Base-by-base conservation (phyloP, 1,140 invertebrate genomes). In the Wasmannia auropunctata region DNA sequence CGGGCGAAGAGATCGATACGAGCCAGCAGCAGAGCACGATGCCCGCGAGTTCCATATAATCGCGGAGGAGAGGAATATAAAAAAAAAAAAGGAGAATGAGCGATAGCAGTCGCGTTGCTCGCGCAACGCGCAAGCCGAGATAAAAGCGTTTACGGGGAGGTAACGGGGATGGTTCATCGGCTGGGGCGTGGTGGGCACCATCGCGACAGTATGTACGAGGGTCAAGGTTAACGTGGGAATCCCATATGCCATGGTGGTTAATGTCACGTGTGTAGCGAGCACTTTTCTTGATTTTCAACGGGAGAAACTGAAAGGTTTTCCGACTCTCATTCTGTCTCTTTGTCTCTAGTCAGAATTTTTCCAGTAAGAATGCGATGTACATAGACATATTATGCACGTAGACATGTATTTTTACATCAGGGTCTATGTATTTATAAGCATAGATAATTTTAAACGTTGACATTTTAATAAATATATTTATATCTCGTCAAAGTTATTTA, bases 161-260 rank as follows among this genome's bases (percentile, higher is more conserved):
- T 40, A 28, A 49, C 51, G 74, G 65, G 74, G 86, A 40, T 56
- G 63, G 79, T 86, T 88, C 58, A 63, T 74, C 51, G 65, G 58
- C 28, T 49, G 83, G 79, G 89, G 88, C 72, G 89, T 88, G 89
- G 89, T 72, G 62, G 49, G 76, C 81, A 83, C 51, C 67, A 60
- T 86, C 67, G 65, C 58, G 16, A 43, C 65, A 56, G n/a, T 67
- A 58, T 75, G 58, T 34, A 49, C 60, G 76, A 90, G 80, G 90
- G 90, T 91, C 90, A 91, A 91, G 90, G 90, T 91, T 91, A 88
- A 85, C 56, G 49, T 54, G 34, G 31, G 62, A 85, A 49, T 67
- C 46, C 84, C 84, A 86, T 89, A 86, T 88, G 79, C 51, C 67
- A 46, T 34, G n/a, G 58, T 54, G 62, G 25, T 25, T 58, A 60